phyloP scores from a whole-genome alignment of 2,113 vertebrate genomes.

The Sterna hirundo region DNA sequence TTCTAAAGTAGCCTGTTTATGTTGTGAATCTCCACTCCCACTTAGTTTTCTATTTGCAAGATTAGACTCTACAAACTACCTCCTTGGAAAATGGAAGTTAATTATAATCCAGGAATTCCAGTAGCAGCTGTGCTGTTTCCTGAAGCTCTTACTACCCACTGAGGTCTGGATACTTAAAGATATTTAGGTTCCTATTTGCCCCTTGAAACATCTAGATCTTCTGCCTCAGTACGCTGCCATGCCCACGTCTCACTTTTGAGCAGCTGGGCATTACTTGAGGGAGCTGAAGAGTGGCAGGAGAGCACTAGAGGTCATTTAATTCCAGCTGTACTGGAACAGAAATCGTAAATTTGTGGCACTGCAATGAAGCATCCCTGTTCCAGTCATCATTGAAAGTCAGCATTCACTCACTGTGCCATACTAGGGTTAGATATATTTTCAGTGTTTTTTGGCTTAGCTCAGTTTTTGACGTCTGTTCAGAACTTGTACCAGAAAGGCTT shows the following conservation, averaged over 20 bases:
- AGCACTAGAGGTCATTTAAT: neutral
- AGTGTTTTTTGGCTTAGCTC: neutral
- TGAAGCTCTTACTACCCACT: neutral
- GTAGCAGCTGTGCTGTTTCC: neutral
- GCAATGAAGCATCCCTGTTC: neutral
- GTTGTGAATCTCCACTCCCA: neutral
- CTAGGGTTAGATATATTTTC: neutral
- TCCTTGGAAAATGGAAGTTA: neutral
- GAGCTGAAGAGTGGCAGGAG: neutral
- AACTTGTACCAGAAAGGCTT: neutral
- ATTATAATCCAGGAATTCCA: neutral
- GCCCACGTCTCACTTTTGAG: neutral
- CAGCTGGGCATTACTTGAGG: neutral
- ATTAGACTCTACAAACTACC: neutral
- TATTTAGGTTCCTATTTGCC: neutral
- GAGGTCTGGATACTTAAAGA: neutral
- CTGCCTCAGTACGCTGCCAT: neutral
- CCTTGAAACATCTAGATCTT: neutral
- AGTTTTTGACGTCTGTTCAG: neutral
- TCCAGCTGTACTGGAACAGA: neutral
- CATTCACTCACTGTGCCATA: neutral
- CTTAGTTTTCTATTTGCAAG: neutral
- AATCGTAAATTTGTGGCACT: neutral
- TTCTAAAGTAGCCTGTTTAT: neutral
- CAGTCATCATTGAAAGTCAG: neutral